Evolutionary conservation across 2,797 vertebrate species (phyloP).

Genomic region (Craterocephalus amniculus): DNA sequence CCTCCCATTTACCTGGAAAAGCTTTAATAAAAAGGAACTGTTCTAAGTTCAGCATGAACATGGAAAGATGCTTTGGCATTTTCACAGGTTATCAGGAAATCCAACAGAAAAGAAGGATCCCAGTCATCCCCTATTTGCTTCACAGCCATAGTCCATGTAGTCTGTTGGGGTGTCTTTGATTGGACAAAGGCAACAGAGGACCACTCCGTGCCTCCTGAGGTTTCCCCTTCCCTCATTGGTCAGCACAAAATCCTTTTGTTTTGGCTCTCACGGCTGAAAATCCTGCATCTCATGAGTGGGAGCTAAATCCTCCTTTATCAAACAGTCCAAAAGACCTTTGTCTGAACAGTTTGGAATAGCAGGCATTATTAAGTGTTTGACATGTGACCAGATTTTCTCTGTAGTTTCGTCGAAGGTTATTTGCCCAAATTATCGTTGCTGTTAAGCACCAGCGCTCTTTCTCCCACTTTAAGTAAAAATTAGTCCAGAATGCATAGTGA

Average conservation of each 20-base stretch:
- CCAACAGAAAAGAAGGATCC: background rate
- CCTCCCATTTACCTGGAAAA: background rate
- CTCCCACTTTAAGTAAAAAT: slow-evolving; percentile 32
- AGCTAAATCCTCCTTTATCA: slow-evolving; percentile 1
- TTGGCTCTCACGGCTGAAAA: slow-evolving; percentile 51
- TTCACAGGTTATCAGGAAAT: background rate
- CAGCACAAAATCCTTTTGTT: slow-evolving; percentile 66
- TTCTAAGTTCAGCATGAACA: background rate
- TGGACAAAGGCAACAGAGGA: slow-evolving; percentile 68
- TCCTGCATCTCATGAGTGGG: slow-evolving; percentile 43
- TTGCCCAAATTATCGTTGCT: background rate
- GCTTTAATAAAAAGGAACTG: background rate
- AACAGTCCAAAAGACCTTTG: background rate
- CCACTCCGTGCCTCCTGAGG: slow-evolving; percentile 49
- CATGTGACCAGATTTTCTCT: background rate
- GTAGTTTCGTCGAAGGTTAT: background rate
- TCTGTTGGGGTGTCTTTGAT: slow-evolving; percentile 53
- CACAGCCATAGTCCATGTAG: slow-evolving; percentile 9
- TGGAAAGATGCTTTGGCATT: background rate
- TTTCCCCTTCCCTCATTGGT: slow-evolving; percentile 61
- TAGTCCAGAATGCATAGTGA: slow-evolving; percentile 70
- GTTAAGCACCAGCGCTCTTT: slow-evolving; percentile 19
- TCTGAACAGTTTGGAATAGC: background rate
- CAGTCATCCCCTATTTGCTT: slow-evolving; percentile 4
- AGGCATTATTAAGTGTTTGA: background rate